Percentiles rank a stretch among this genome's conserved stretches.
These are phyloP conservation scores for Ctenicera cuprea DNA, from an alignment of 2,888 invertebrate species.

Conservation along the genomic window DNA sequence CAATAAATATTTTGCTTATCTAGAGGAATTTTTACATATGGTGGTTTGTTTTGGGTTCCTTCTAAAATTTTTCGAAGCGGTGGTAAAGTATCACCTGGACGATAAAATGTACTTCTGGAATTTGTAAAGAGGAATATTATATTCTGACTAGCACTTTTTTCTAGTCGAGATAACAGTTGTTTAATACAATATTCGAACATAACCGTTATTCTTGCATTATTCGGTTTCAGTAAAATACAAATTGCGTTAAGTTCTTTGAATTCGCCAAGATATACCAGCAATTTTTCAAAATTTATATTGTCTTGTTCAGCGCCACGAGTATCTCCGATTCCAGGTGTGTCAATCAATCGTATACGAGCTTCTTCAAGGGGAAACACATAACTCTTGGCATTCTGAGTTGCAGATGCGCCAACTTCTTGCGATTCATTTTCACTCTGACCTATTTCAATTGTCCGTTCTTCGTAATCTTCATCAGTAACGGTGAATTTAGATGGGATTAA, in stretches of 20 bases:
- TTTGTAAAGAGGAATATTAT: constrained; percentile 54
- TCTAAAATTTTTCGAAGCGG: constrained; percentile 37
- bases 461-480: constrained; percentile 51
- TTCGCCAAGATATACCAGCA: constrained; percentile 51
- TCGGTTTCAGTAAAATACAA: constrained; percentile 54
- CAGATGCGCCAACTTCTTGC: constrained; percentile 47
- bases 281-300: constrained; percentile 63
- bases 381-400: constrained; percentile 42
- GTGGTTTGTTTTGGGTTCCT: constrained; percentile 28
- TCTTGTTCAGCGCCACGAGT: constrained; percentile 61
- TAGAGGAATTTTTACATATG: constrained; percentile 42
- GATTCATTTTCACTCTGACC: constrained; percentile 52
- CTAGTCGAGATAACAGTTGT: constrained; percentile 49
- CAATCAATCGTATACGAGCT: constrained; percentile 40
- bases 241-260: constrained; percentile 50
- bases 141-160: constrained; percentile 51
- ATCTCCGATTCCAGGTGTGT: constrained; percentile 58
- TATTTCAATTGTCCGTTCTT: constrained; percentile 35
- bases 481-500: constrained; percentile 55
- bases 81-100: constrained; percentile 52
- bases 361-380: constrained; percentile 8
- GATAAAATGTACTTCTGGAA: constrained; percentile 50
- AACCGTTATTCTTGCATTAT: constrained; percentile 49
- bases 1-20: constrained; percentile 44
- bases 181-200: constrained; percentile 54